Conservation (phyloP, 2,888 invertebrate genomes). For the Agriotes lineatus region DNA sequence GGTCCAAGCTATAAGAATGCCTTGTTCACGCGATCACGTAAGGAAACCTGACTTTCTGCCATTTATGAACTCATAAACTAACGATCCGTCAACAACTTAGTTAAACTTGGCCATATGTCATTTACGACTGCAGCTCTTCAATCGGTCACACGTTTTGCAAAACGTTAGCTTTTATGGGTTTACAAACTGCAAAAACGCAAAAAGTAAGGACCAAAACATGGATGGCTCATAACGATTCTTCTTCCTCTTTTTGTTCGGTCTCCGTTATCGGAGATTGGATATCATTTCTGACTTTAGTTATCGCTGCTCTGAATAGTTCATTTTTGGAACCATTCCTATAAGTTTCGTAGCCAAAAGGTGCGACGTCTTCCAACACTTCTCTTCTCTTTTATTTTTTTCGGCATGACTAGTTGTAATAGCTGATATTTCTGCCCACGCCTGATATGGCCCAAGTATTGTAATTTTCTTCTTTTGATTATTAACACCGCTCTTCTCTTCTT, state of each 20-base stretch:
- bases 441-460: slow-evolving; percentile 21
- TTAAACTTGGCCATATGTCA: no score
- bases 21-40: no score
- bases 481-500: slow-evolving; percentile 1
- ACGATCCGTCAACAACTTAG: no score
- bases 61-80: no score
- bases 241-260: background rate
- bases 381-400: slow-evolving; percentile 5
- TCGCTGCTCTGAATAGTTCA: background rate
- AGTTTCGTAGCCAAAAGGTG: background rate
- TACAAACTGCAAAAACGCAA: no score
- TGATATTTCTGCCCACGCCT: slow-evolving; percentile 17
- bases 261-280: background rate
- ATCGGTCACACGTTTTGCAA: no score
- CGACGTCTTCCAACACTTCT: background rate
- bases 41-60: no score
- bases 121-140: no score
- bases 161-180: no score
- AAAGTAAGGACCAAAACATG: no score
- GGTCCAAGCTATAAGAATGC: no score
- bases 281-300: background rate
- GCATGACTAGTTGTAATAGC: slow-evolving; percentile 10
- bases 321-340: background rate
- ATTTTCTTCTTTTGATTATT: slow-evolving; percentile 19
- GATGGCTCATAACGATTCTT: no score